Percentiles rank a stretch among this genome's conserved stretches.
Conservation (phyloP, 2,888 invertebrate genomes). For the Drosophila borborema region DNA sequence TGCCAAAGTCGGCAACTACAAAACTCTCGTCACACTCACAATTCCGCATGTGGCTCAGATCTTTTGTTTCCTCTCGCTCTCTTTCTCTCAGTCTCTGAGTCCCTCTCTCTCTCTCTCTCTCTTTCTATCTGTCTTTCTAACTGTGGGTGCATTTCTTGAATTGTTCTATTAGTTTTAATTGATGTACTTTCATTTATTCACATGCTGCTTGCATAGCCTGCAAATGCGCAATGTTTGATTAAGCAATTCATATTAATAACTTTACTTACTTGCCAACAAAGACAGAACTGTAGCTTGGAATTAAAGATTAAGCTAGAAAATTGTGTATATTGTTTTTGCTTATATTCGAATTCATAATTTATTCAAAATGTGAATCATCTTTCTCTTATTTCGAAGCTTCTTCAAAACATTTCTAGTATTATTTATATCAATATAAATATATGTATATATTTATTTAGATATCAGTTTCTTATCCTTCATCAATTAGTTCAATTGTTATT, state of each 20-base stretch:
- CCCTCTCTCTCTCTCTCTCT: neutral
- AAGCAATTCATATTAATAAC: constrained; percentile 42
- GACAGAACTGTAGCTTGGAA: no score
- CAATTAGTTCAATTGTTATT: constrained; percentile 26
- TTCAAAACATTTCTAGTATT: neutral
- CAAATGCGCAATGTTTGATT: constrained; percentile 61
- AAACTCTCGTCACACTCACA: constrained; percentile 69
- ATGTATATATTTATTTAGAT: neutral
- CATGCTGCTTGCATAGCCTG: constrained; percentile 39
- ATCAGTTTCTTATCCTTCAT: constrained; percentile 17
- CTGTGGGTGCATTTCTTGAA: constrained; percentile 69
- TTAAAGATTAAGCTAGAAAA: no score
- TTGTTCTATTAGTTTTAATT: constrained; percentile 80
- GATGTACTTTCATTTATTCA: constrained; percentile 58
- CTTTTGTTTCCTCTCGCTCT: constrained; percentile 26
- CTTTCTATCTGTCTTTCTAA: constrained; percentile 6
- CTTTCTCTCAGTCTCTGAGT: constrained; percentile 17
- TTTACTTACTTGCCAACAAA: constrained; percentile 14
- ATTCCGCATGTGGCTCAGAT: constrained; percentile 53
- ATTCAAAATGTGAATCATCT: neutral
- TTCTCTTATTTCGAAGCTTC: neutral
- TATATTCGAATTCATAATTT: no score
- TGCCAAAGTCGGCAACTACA: constrained; percentile 66
- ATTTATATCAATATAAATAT: neutral
- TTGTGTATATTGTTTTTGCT: no score